Percentiles rank a stretch among this genome's conserved stretches.
Conservation (phyloP, 2,888 invertebrate genomes). For the Lithophane semibrunnea region DNA sequence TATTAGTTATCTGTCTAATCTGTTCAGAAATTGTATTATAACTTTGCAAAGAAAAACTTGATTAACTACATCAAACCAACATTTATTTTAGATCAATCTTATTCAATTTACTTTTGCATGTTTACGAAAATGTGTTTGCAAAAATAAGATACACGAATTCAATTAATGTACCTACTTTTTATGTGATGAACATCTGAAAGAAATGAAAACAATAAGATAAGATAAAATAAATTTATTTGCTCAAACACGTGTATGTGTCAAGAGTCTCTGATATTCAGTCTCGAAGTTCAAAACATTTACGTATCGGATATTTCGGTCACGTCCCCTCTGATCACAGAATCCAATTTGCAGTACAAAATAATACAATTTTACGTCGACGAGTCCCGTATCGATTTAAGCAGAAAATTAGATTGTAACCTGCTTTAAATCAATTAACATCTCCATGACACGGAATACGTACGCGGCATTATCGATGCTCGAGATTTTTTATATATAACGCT, state of each 20-base stretch:
- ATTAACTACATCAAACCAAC: conserved; percentile 44
- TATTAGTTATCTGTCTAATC: conserved; percentile 68
- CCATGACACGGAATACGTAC: conserved; percentile 61
- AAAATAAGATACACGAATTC: conserved; percentile 1
- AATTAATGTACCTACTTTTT: conserved; percentile 3
- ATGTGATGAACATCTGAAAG: conserved; percentile 5
- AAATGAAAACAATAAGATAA: conserved; percentile 39
- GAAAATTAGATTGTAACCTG: conserved; percentile 81
- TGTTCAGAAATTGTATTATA: conserved; percentile 65
- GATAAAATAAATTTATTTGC: too few relatives aligned
- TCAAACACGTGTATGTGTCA: background rate
- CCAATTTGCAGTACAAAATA: conserved; percentile 83
- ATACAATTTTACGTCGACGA: conserved; percentile 81
- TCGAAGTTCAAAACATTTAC: conserved; percentile 64
- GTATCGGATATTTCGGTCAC: conserved; percentile 74
- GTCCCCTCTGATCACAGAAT: conserved; percentile 79
- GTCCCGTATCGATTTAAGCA: conserved; percentile 79
- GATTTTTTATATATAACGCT: conserved; percentile 46
- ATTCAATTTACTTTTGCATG: conserved; percentile 29
- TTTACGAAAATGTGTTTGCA: conserved; percentile 13
- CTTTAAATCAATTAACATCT: conserved; percentile 77
- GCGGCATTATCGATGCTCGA: conserved; percentile 33
- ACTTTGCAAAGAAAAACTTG: conserved; percentile 50
- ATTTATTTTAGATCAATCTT: conserved; percentile 56
- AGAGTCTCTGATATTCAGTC: conserved; percentile 13